These are phyloP conservation scores for Cyrtonyx montezumae DNA, from an alignment of 2,113 vertebrate species.

Conservation along the genomic window DNA sequence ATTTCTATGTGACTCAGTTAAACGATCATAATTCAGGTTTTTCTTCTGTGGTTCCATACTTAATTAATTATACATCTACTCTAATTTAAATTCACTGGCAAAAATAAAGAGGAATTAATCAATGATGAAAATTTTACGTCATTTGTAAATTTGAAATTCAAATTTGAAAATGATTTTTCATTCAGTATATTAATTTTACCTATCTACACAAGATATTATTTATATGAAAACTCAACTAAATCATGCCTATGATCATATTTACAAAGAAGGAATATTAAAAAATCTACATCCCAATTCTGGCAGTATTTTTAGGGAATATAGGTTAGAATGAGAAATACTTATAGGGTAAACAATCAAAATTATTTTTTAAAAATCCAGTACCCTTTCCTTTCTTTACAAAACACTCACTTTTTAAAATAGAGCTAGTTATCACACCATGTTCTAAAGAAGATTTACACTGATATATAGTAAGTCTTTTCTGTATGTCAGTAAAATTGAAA, in stretches of 20 bases:
- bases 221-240: neutral
- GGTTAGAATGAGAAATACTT: neutral
- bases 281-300: neutral
- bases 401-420: neutral
- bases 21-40: neutral
- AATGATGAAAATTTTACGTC: neutral
- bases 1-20: neutral
- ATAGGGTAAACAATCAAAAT: neutral
- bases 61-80: neutral
- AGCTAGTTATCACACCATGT: neutral
- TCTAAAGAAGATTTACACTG: neutral
- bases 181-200: neutral
- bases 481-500: neutral
- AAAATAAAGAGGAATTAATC: neutral
- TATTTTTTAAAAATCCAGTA: neutral
- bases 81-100: neutral
- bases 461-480: neutral
- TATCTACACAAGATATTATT: neutral
- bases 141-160: too few relatives aligned
- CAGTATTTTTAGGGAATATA: neutral
- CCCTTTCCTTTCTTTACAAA: neutral
- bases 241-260: neutral
- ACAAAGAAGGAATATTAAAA: neutral
- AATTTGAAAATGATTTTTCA: too few relatives aligned
- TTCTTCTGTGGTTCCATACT: neutral